These are phyloP conservation scores for Drosophila anomalata DNA, from an alignment of 2,888 invertebrate species.

Conservation along the genomic window DNA sequence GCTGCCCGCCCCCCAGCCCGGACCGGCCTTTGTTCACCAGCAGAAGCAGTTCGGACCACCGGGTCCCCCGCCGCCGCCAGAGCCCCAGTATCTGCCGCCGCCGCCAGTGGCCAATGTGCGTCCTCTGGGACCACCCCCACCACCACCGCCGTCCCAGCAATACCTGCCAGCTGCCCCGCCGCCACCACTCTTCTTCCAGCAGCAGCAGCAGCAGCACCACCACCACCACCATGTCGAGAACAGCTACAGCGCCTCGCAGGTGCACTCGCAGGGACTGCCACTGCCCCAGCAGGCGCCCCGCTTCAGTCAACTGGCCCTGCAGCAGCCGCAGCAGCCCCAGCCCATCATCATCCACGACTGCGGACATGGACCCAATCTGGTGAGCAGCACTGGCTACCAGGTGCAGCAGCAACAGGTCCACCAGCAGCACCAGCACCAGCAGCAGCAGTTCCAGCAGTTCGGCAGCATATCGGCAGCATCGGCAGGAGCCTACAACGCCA, in stretches of 20 bases:
- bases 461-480: slow-evolving; percentile 55
- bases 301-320: slow-evolving; percentile 71
- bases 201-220: slow-evolving; percentile 42
- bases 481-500: slow-evolving; percentile 66
- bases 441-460: slow-evolving; percentile 50
- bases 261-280: slow-evolving; percentile 76
- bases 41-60: slow-evolving; percentile 61
- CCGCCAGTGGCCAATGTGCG: slow-evolving; percentile 32
- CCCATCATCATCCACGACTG: slow-evolving; percentile 78
- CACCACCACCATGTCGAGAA: slow-evolving; percentile 58
- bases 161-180: slow-evolving; percentile 63
- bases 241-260: slow-evolving; percentile 68
- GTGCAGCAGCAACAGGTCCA: slow-evolving; percentile 56
- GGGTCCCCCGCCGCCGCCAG: slow-evolving; percentile 43
- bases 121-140: slow-evolving; percentile 33
- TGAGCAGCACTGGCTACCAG: slow-evolving; percentile 70
- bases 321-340: slow-evolving; percentile 59
- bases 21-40: slow-evolving; percentile 60
- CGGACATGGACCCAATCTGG: slow-evolving; percentile 82
- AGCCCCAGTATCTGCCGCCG: slow-evolving; percentile 55
- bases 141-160: slow-evolving; percentile 46
- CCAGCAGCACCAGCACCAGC: slow-evolving; percentile 16
- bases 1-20: slow-evolving; percentile 71
- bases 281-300: slow-evolving; percentile 71
- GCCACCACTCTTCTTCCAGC: slow-evolving; percentile 35